phyloP scores from a whole-genome alignment of 1,140 invertebrate species.

The Cherax quadricarinatus region DNA sequence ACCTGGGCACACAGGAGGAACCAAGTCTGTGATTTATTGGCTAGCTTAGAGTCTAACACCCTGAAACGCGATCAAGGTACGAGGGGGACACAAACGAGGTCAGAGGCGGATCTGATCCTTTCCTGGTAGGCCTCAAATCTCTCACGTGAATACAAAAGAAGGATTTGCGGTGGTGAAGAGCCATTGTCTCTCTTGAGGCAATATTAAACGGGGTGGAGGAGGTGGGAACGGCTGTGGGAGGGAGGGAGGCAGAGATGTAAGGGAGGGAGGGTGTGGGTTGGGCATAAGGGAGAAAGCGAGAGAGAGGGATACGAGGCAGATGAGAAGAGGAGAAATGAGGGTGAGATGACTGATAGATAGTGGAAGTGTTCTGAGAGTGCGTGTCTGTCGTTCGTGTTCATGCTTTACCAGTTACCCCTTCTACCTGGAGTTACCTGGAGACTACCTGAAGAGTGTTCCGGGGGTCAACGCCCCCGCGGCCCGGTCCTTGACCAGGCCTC shows the following conservation, averaged over 20 bases:
- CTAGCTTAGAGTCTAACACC: background rate
- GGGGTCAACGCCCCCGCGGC: too few relatives aligned
- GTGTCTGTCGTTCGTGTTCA: too few relatives aligned
- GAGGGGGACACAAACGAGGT: background rate
- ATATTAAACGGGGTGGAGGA: background rate
- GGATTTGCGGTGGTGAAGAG: slow-evolving; percentile 1
- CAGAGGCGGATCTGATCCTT: slow-evolving; percentile 1
- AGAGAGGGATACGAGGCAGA: background rate
- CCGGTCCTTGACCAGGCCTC: too few relatives aligned
- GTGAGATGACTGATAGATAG: too few relatives aligned
- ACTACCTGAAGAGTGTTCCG: too few relatives aligned
- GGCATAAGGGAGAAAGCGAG: background rate
- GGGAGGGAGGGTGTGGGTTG: background rate
- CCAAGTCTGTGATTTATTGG: background rate
- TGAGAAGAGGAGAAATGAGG: too few relatives aligned
- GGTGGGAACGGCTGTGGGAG: background rate
- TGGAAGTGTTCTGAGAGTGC: too few relatives aligned
- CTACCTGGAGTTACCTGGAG: too few relatives aligned
- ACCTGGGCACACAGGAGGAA: background rate
- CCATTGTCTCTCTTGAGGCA: slow-evolving; percentile 8
- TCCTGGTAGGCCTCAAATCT: slow-evolving; percentile 6
- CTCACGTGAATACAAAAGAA: slow-evolving; percentile 6
- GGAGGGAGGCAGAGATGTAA: background rate
- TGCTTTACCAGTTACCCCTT: too few relatives aligned
- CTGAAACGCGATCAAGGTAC: background rate